Evolutionary conservation across 2,888 invertebrate species (phyloP), one percentile per base, ranked within the genome.

Genomic region (Rotaria magnacalcarata): DNA sequence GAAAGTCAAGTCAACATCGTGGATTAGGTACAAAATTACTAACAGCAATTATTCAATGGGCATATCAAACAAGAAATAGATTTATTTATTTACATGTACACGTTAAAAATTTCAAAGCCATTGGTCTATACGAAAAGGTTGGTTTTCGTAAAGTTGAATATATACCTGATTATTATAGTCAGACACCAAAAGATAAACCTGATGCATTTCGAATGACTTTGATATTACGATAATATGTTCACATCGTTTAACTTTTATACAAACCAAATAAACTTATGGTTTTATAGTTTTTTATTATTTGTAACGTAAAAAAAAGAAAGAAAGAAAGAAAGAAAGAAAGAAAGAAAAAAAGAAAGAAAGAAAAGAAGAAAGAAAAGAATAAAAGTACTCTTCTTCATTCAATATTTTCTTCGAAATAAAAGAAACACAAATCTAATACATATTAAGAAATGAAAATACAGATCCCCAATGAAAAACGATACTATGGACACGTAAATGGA

Each of bases 51-150:
- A 47, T 80, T n/a, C 80, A 47, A 47, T 80, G 47, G 43, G 47
- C 80, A 47, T 4, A 7, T 11, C 47, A 14, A 47, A 41, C 24
- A 4, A 5, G 11, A 6, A 4, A 47, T 80, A 7, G 0, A n/a
- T 47, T 47, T n/a, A 80, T 80, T 80, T 47, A 47, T 47, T 80
- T 80, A 80, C 47, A 80, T 80, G 47, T 47, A 3, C 11, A 47
- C 19, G 21, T 43, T 43, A 11, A 10, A 1, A 80, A 80, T 14
- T 10, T n/a, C n/a, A 80, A 47, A 80, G 80, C 80, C 0, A 80
- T 80, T 47, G 47, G 80, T 10, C 47, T 80, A 80, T 80, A 80
- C 47, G 47, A 80, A 80, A 80, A 80, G 34, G 10, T 80, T 43
- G 80, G 80, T 10, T 80, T 80, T 80, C 19, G 10, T 16, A 80